Percentiles rank a stretch among this genome's conserved stretches.
Evolutionary conservation across 2,113 vertebrate species (phyloP).

Genomic region (Paradoxurus hermaphroditus): DNA sequence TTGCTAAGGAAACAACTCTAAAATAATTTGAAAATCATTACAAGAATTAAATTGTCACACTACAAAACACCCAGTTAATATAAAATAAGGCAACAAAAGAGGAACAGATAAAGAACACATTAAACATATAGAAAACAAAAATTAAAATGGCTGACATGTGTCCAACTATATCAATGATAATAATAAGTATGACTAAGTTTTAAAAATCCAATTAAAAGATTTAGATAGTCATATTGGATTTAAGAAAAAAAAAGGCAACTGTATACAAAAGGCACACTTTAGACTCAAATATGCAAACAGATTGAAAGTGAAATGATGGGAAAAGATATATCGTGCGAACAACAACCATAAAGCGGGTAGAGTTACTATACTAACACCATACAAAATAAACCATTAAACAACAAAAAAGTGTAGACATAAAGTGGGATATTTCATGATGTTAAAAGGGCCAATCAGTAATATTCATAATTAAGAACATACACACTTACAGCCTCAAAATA

Average conservation of each 20-base stretch:
- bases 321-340: background rate
- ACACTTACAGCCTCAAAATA: background rate
- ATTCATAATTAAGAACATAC: background rate
- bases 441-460: background rate
- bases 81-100: background rate
- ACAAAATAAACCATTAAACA: background rate
- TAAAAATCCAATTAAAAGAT: background rate
- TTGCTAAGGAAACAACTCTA: background rate
- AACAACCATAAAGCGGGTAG: background rate
- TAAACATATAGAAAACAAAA: background rate
- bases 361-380: background rate
- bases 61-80: background rate
- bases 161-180: background rate
- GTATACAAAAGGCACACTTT: background rate
- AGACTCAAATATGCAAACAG: background rate
- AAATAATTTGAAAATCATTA: background rate
- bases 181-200: background rate
- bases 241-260: background rate
- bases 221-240: background rate
- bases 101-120: background rate
- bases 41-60: background rate
- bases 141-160: background rate
- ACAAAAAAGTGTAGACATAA: background rate
- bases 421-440: background rate
- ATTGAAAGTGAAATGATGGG: background rate